Conservation (phyloP, 2,888 invertebrate genomes). For the Tineola bisselliella region DNA sequence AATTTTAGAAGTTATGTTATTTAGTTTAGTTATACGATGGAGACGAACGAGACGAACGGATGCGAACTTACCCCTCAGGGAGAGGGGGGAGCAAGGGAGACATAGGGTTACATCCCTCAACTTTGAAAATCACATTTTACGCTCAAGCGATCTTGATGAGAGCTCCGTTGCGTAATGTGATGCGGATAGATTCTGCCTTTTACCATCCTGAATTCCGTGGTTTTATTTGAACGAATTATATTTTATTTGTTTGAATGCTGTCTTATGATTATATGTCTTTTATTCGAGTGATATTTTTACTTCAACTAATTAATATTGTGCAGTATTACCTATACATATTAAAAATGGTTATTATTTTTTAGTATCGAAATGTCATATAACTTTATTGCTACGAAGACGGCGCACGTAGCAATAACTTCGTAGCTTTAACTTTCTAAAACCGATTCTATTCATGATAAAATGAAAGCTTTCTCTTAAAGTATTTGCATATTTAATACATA, state of each 20-base stretch:
- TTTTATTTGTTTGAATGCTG: not conserved
- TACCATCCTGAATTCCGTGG: slow-evolving; percentile 6
- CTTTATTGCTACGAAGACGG: not conserved
- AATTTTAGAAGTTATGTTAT: not conserved
- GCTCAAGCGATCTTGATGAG: slow-evolving; percentile 21
- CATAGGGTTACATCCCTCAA: slow-evolving; percentile 27
- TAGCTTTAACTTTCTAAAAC: not conserved
- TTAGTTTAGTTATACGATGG: not conserved
- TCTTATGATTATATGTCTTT: not conserved
- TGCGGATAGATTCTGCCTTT: slow-evolving; percentile 13
- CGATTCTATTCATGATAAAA: not conserved
- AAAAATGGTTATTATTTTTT: not conserved
- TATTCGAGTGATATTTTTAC: not conserved
- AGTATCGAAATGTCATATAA: too few relatives aligned
- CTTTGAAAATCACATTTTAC: slow-evolving; percentile 30
- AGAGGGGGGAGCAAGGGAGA: not conserved
- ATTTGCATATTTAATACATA: not conserved
- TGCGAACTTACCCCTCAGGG: not conserved
- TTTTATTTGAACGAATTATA: slow-evolving; percentile 3
- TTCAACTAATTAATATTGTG: too few relatives aligned
- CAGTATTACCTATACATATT: too few relatives aligned
- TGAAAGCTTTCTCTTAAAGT: not conserved
- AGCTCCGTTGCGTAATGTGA: slow-evolving; percentile 20
- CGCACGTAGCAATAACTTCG: not conserved
- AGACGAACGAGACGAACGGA: not conserved